Conservation (phyloP, 2,113 vertebrate genomes). For the Typhlomys cinereus region DNA sequence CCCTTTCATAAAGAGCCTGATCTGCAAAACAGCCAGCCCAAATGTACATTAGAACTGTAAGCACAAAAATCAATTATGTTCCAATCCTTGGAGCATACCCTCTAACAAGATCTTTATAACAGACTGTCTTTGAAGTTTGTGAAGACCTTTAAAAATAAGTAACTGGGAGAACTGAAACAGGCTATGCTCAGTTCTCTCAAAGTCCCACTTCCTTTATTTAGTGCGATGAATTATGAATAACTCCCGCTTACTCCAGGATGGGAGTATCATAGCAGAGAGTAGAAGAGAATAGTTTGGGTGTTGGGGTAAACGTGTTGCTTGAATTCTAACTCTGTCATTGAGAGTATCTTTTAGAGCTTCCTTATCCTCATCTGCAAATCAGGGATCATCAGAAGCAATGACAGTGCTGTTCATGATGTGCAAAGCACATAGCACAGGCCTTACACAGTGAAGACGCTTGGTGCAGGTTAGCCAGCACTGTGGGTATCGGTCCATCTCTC, state of each 20-base stretch:
- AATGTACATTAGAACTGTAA: background rate
- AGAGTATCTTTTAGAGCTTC: background rate
- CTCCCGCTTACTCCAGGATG: background rate
- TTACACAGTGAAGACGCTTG: background rate
- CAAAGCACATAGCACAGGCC: background rate
- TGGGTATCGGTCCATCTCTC: background rate
- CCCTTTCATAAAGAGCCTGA: background rate
- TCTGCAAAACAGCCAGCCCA: background rate
- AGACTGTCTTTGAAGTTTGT: background rate
- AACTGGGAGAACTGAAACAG: background rate
- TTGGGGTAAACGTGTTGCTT: background rate
- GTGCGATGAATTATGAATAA: background rate
- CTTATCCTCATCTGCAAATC: background rate
- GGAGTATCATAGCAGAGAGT: too few relatives aligned
- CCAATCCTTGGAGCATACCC: background rate
- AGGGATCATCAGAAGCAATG: background rate
- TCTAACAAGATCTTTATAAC: background rate
- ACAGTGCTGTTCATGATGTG: background rate
- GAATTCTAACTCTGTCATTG: background rate
- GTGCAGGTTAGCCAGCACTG: too few relatives aligned
- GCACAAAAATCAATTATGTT: background rate
- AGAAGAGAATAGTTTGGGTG: background rate
- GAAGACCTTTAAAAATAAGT: background rate
- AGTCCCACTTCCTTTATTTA: background rate
- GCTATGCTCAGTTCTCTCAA: background rate